Conservation (phyloP, 2,113 vertebrate genomes). For the Ursus arctos region DNA sequence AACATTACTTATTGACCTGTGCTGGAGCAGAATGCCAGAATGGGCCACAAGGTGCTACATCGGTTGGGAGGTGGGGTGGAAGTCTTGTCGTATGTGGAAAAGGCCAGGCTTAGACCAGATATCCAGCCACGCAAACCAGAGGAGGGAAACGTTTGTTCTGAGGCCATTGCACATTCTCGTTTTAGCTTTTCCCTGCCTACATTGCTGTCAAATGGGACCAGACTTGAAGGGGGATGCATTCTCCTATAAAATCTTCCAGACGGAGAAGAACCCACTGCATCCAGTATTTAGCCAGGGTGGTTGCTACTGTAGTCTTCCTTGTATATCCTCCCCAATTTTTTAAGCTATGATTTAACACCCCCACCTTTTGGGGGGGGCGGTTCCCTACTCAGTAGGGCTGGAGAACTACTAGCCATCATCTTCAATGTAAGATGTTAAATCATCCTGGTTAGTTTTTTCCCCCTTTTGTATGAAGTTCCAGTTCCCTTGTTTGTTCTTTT, state of each 20-base stretch:
- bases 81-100: neutral
- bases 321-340: neutral
- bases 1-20: neutral
- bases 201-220: neutral
- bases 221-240: neutral
- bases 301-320: neutral
- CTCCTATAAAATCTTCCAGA: neutral
- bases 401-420: neutral
- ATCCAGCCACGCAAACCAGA: conserved; percentile 4
- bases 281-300: neutral
- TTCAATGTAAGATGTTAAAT: conserved; percentile 16
- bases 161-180: conserved; percentile 19
- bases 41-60: neutral
- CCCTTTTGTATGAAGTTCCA: neutral
- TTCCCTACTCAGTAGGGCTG: conserved; percentile 12
- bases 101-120: neutral
- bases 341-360: neutral
- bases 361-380: neutral
- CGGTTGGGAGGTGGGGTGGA: neutral
- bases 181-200: conserved; percentile 21
- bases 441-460: neutral
- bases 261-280: neutral
- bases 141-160: neutral
- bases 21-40: conserved; percentile 2
- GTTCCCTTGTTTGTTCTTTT: conserved; percentile 1